Base-by-base conservation (phyloP, 2,888 invertebrate genomes). In the Arctia plantaginis region DNA sequence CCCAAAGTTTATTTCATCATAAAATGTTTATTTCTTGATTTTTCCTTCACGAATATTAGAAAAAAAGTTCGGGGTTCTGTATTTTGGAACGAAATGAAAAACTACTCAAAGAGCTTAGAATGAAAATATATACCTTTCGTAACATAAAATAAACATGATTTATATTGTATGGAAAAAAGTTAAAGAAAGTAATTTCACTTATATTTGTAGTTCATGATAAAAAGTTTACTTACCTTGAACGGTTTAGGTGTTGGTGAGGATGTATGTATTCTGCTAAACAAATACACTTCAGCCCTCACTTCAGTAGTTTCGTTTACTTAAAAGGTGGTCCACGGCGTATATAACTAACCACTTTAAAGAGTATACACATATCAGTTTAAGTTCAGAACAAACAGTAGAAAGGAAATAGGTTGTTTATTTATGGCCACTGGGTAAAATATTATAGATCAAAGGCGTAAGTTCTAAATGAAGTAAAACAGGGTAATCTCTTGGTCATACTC, bases 21-120 rank as follows among this genome's bases (percentile, higher is more conserved):
- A n/a, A n/a, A n/a, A 59, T 59, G 15, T 59, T 59, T 59, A 27
- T 59, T 27, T 27, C 44, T 15, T 15, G 44, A 44, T 23, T 23
- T 39, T 39, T 3, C 23, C 51, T 6, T 51, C 12, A 1, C n/a
- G 10, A 55, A 55, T 7, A 8, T 55, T n/a, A 23, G 10, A 55
- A 55, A n/a, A 55, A 51, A 55, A n/a, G 23, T 55, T n/a, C 3
- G n/a, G n/a, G 10, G 10, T 20, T 51, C 10, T 55, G 51, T 55
- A 55, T n/a, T 55, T 55, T n/a, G 23, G 7, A 12, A n/a, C 10
- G 23, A 59, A 59, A 27, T 27, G 59, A 59, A 27, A 15, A 59
- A 27, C 59, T 59, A 59, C 27, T 59, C 59, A 59, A 59, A 59
- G 55, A 59, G 55, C n/a, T 59, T n/a, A n/a, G n/a, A 55, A 23